Percentiles rank a stretch among this genome's conserved stretches.
Evolutionary conservation across 2,797 vertebrate genomes (phyloP).

Genomic region (Hydrophis major): DNA sequence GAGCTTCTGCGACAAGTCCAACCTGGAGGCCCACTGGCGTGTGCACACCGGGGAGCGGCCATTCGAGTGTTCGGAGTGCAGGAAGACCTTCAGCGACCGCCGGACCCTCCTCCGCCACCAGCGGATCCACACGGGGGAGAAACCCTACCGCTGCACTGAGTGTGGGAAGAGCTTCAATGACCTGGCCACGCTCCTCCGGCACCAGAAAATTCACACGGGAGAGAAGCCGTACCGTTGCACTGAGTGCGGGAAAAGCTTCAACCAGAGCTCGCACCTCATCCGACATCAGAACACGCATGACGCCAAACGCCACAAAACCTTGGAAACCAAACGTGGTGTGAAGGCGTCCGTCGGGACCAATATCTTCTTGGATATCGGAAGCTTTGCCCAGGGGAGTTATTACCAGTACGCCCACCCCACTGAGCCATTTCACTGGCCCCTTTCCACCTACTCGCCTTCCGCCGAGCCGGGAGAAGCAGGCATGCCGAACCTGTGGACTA

Average conservation of each 20-base stretch:
- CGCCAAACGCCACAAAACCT: background rate
- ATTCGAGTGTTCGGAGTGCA: slow-evolving; percentile 62
- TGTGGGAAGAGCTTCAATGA: slow-evolving; percentile 35
- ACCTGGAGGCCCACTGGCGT: slow-evolving; percentile 12
- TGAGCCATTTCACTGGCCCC: slow-evolving; percentile 24
- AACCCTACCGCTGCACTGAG: background rate
- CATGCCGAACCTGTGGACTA: slow-evolving; percentile 21
- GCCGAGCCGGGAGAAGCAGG: slow-evolving; percentile 2
- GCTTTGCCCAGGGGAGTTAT: slow-evolving; percentile 5
- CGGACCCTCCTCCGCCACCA: slow-evolving; percentile 53
- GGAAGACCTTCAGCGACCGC: slow-evolving; percentile 56
- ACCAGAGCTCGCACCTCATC: slow-evolving; percentile 17
- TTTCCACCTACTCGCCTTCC: background rate
- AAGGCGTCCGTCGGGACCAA: background rate
- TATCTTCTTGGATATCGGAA: slow-evolving; percentile 13
- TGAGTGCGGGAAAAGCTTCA: slow-evolving; percentile 27
- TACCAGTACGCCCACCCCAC: slow-evolving; percentile 1
- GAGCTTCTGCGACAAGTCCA: slow-evolving; percentile 14
- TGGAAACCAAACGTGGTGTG: background rate
- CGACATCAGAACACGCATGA: slow-evolving; percentile 22
- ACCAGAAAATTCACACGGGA: slow-evolving; percentile 14
- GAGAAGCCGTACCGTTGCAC: slow-evolving; percentile 28
- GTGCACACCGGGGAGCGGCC: slow-evolving; percentile 16
- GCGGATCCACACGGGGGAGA: slow-evolving; percentile 20
- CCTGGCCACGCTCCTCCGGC: slow-evolving; percentile 21